phyloP scores from a whole-genome alignment of 2,113 vertebrate genomes.

The Tor tambroides region DNA sequence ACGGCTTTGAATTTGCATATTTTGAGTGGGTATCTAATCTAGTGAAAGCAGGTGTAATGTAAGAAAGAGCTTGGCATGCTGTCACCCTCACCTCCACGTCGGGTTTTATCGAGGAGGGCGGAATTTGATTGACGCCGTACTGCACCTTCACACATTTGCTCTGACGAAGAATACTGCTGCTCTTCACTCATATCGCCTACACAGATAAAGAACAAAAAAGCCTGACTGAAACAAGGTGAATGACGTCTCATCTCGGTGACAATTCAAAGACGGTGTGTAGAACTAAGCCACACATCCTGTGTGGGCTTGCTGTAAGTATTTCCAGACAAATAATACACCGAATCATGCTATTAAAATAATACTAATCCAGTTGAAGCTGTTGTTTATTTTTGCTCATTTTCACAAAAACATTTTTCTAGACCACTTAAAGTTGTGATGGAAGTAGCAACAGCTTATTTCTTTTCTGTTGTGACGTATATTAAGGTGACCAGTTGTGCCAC shows the following conservation, averaged over 20 bases:
- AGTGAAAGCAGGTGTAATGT: slow-evolving; percentile 26
- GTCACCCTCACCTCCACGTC: slow-evolving; percentile 15
- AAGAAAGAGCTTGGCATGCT: slow-evolving; percentile 21
- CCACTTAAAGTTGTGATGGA: neutral
- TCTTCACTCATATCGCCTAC: slow-evolving; percentile 15
- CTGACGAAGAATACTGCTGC: neutral
- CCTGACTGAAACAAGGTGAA: slow-evolving; percentile 3
- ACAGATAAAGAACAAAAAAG: slow-evolving; percentile 22
- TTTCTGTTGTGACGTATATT: neutral
- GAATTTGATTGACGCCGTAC: slow-evolving; percentile 10
- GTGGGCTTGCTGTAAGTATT: neutral
- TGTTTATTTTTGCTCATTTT: neutral
- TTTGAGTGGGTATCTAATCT: slow-evolving; percentile 33
- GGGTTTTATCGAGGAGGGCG: slow-evolving; percentile 5
- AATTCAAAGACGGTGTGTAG: neutral
- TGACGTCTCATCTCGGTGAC: neutral
- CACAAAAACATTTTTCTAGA: neutral
- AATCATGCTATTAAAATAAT: neutral
- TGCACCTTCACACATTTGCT: slow-evolving; percentile 32
- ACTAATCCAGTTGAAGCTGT: neutral
- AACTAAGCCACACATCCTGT: neutral
- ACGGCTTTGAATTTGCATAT: slow-evolving; percentile 11
- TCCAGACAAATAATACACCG: neutral
- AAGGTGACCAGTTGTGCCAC: too few species aligned
- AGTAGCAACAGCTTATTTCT: neutral